Evolutionary conservation across 2,888 invertebrate genomes (phyloP).

Genomic region (Cephonodes hylas): DNA sequence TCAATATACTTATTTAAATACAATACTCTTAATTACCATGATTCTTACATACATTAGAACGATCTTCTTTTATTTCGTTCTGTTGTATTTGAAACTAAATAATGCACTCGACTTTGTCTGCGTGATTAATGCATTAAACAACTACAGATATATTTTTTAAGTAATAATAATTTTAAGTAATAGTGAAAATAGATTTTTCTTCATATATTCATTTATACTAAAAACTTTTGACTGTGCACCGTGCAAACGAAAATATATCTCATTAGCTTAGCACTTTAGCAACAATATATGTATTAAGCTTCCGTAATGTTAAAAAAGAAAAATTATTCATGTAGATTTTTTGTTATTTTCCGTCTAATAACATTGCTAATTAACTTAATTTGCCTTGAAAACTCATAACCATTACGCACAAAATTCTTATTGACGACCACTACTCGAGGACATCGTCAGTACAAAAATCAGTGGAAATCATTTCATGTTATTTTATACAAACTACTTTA

Average conservation of each 20-base stretch:
- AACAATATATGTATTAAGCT: too few species aligned
- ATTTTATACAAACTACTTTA: background rate
- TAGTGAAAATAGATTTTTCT: too few species aligned
- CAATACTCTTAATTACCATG: conserved; percentile 16
- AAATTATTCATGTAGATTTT: too few species aligned
- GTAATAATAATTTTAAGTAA: too few species aligned
- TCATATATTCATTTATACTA: too few species aligned
- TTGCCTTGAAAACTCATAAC: conserved; percentile 25
- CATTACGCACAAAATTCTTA: conserved; percentile 12
- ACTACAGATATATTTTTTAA: too few species aligned
- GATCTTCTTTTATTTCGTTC: background rate
- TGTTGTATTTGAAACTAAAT: too few species aligned
- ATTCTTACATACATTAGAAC: background rate
- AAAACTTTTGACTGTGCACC: too few species aligned
- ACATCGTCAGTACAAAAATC: background rate
- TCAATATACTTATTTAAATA: conserved; percentile 4
- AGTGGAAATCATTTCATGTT: background rate
- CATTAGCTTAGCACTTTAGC: too few species aligned
- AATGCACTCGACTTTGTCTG: too few species aligned
- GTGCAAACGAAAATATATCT: too few species aligned
- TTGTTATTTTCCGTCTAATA: background rate
- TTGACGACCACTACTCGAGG: background rate
- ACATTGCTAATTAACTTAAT: conserved; percentile 25
- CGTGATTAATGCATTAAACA: too few species aligned
- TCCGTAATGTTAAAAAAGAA: background rate